Conservation (phyloP, 2,888 invertebrate genomes). For the Petrolisthes cinctipes region DNA sequence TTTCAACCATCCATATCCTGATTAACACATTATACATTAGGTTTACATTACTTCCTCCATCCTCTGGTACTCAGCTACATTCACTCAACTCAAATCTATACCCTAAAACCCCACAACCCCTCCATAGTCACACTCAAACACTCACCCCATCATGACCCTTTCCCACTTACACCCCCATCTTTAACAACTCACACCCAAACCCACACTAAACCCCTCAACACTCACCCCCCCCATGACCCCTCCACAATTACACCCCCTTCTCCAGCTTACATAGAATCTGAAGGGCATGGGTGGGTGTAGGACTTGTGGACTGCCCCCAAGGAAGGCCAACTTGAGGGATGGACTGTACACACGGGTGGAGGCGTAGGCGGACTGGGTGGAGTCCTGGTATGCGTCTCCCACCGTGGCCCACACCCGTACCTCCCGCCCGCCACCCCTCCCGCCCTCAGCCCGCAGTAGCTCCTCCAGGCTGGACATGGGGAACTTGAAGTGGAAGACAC, state of each 20-base stretch:
- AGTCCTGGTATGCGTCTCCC: slow-evolving; percentile 87
- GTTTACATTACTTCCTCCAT: neutral
- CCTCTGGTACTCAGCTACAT: neutral
- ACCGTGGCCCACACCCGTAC: slow-evolving; percentile 71
- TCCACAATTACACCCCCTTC: neutral
- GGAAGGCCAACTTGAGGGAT: slow-evolving; percentile 83
- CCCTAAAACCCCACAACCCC: neutral
- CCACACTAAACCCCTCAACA: neutral
- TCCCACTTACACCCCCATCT: neutral
- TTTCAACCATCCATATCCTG: too few relatives aligned
- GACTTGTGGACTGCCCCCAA: slow-evolving; percentile 93
- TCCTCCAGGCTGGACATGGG: slow-evolving; percentile 51
- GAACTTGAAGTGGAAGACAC: slow-evolving; percentile 58
- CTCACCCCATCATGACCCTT: neutral
- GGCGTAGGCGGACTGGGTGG: slow-evolving; percentile 87
- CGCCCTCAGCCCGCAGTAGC: slow-evolving; percentile 36
- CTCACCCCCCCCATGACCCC: neutral
- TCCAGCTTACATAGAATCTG: slow-evolving; percentile 79
- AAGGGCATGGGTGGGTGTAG: slow-evolving; percentile 96
- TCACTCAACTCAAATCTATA: neutral
- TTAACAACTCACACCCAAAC: neutral
- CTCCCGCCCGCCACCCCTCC: slow-evolving; percentile 46
- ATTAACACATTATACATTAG: neutral
- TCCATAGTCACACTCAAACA: neutral
- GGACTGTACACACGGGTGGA: slow-evolving; percentile 90